Evolutionary conservation across 2,113 vertebrate species (phyloP), one percentile per base, ranked within the genome.

Genomic region (Gnathonemus echidnorhynchus): DNA sequence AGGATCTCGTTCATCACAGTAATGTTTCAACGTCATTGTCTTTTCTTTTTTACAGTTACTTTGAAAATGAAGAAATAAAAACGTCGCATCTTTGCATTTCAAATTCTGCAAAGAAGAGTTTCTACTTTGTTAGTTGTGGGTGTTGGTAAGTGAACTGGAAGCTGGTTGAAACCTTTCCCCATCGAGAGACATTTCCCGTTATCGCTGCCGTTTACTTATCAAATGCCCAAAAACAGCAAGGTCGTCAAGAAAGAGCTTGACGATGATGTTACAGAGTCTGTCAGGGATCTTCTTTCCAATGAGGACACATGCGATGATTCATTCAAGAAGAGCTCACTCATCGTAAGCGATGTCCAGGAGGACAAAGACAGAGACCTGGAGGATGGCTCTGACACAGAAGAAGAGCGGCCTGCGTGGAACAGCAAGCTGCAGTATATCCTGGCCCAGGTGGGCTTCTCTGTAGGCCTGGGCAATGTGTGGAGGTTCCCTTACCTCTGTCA

Each of bases 191-290:
- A 11, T 95, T 95, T 93, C 91, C 89, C 66, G 89, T 91, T 90
- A 83, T 90, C 46, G 93, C 91, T 88, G 86, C 91, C 52, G 91
- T 92, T 94, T 93, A 92, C 93, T 94, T 94, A 91, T 96, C 97
- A 97, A 98, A 99, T 99, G 98, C 98, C 97, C 96, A 99, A 99
- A 96, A 98, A 98, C 94, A 98, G 98, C 96, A 99, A 98, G 92
- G 97, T 97, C 93, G 96, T 97, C 93, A 98, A 98, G 96, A 97
- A 97, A 97, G 98, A 98, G 91, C 96, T 98, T 94, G 98, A 98
- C 90, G 97, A 99, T 94, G 98, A 99, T 91, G 97, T 98, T 95
- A 98, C 97, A 70, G 98, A 99, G 92, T 99, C 97, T 49, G 97
- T 97, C 95, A 98, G 96, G 93, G 98, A 99, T 94, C 97, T 99